Evolutionary conservation across 2,797 vertebrate genomes (phyloP).

Genomic region (Peromyscus nudipes): DNA sequence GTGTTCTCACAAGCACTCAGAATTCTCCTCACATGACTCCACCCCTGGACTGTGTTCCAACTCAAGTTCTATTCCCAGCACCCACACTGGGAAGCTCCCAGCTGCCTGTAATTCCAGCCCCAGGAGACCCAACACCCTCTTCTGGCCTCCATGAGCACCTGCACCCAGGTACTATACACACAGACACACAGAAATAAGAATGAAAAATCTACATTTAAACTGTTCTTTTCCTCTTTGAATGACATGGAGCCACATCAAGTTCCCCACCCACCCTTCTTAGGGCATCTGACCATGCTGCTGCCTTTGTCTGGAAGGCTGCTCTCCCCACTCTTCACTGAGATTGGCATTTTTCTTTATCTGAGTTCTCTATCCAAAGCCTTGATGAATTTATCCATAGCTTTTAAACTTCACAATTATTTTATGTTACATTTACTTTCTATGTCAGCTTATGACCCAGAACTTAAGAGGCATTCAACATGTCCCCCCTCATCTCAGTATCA

Average conservation of each 20-base stretch:
- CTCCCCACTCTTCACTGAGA: neutral
- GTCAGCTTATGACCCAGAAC: neutral
- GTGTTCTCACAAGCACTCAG: neutral
- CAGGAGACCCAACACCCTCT: neutral
- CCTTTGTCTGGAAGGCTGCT: neutral
- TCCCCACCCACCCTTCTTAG: neutral
- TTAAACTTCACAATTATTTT: slow-evolving; percentile 36
- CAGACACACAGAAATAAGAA: neutral
- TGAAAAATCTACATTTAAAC: slow-evolving; percentile 1
- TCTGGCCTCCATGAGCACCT: neutral
- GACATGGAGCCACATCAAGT: neutral
- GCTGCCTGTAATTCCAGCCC: neutral
- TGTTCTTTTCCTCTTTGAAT: neutral
- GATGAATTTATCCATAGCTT: slow-evolving; percentile 29
- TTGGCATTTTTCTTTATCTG: neutral
- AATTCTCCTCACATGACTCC: neutral
- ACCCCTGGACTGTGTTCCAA: neutral
- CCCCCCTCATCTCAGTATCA: neutral
- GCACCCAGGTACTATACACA: neutral
- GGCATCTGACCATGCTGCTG: neutral
- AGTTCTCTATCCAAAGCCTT: slow-evolving; percentile 17
- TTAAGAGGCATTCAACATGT: neutral
- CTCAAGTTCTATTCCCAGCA: neutral
- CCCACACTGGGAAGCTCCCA: neutral
- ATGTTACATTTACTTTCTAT: slow-evolving; percentile 38